These are phyloP conservation scores for Acanthosoma haemorrhoidale DNA, from an alignment of 2,888 invertebrate genomes.

Conservation along the genomic window DNA sequence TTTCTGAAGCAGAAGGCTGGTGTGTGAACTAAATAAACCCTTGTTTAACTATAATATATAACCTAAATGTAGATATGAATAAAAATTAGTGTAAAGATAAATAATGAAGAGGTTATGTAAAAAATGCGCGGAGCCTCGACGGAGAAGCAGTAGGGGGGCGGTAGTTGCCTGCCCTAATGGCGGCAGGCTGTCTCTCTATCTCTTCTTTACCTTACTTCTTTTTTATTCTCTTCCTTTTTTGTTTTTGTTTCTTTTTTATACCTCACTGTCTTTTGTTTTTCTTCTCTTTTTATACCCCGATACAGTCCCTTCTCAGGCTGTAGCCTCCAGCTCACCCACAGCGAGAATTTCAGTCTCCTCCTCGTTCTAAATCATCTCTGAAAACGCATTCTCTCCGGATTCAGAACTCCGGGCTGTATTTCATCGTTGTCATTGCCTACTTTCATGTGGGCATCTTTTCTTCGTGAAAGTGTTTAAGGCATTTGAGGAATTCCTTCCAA, in stretches of 20 bases:
- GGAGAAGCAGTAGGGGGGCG: background rate
- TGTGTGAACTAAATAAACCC: too few relatives aligned
- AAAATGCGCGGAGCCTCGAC: background rate
- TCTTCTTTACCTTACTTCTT: background rate
- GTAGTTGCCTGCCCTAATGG: too few relatives aligned
- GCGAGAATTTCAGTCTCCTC: background rate
- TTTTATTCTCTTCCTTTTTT: background rate
- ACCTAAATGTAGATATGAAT: too few relatives aligned
- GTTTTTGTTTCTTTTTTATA: background rate
- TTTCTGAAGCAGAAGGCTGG: too few relatives aligned
- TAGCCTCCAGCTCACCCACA: background rate
- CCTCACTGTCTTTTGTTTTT: background rate
- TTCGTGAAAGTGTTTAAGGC: too few relatives aligned
- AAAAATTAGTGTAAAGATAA: background rate
- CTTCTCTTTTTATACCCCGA: background rate
- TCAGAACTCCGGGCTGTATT: too few relatives aligned
- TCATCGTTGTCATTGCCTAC: too few relatives aligned
- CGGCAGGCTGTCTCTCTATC: conserved; percentile 6
- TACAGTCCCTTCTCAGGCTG: background rate
- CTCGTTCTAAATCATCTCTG: background rate
- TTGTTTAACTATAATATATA: too few relatives aligned
- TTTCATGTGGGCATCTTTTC: too few relatives aligned
- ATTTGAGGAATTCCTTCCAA: too few relatives aligned
- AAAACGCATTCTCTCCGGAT: background rate
- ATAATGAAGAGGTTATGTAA: background rate